Evolutionary conservation across 1,140 invertebrate genomes (phyloP).

Genomic region (Bombus fervidus): DNA sequence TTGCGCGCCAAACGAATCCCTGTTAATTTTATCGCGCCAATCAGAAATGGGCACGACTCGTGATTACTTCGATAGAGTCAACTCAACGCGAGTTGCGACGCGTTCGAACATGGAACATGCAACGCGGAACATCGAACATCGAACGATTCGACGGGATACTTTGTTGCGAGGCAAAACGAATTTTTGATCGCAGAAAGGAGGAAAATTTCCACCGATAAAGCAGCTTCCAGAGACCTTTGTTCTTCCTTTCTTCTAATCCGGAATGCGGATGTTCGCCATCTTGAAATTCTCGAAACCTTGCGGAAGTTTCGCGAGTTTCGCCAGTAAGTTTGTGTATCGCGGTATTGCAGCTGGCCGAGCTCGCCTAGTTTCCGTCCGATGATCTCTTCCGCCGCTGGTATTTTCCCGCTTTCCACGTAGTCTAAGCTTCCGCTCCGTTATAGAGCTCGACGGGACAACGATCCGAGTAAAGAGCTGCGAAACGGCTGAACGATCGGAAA

Average conservation of each 20-base stretch:
- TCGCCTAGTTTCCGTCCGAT: slow-evolving; percentile 63
- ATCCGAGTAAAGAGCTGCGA: too few relatives aligned
- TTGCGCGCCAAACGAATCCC: slow-evolving; percentile 44
- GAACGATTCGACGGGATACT: not conserved
- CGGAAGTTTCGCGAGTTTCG: slow-evolving; percentile 68
- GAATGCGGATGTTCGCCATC: slow-evolving; percentile 70
- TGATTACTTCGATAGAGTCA: not conserved
- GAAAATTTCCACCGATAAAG: not conserved
- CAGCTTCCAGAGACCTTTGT: not conserved
- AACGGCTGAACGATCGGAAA: too few relatives aligned
- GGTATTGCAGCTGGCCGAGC: slow-evolving; percentile 72
- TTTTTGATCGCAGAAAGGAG: not conserved
- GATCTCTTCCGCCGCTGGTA: slow-evolving; percentile 10
- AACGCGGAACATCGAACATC: too few relatives aligned
- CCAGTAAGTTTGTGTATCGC: slow-evolving; percentile 75
- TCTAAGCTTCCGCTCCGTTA: not conserved
- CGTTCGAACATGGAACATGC: not conserved
- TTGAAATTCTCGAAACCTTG: slow-evolving; percentile 67
- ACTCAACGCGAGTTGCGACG: not conserved
- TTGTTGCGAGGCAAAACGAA: not conserved
- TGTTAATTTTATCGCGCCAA: slow-evolving; percentile 44
- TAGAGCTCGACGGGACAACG: not conserved
- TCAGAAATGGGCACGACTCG: slow-evolving; percentile 20
- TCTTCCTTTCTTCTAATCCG: slow-evolving; percentile 55
- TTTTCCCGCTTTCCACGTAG: not conserved